Evolutionary conservation across 2,113 vertebrate genomes (phyloP).

Genomic region (Cyprinodon variegatus): DNA sequence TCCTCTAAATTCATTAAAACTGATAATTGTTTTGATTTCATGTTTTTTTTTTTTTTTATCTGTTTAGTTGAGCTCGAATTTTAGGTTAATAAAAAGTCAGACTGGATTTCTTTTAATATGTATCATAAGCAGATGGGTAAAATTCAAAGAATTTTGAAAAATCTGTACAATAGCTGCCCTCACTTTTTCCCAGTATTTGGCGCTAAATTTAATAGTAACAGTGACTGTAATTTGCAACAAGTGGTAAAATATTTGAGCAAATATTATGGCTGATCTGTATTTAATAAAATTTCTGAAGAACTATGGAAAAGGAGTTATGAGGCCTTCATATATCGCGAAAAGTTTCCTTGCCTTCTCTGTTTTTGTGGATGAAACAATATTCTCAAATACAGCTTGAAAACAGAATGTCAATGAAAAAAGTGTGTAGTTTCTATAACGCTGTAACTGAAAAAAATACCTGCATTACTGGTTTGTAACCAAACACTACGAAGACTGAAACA

Average conservation of each 20-base stretch:
- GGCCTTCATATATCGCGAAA: neutral
- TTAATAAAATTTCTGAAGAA: no score
- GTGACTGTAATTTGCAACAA: conserved; percentile 16
- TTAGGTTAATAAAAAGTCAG: neutral
- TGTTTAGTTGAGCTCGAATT: neutral
- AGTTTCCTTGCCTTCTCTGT: neutral
- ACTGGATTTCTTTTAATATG: neutral
- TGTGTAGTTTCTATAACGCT: conserved; percentile 2
- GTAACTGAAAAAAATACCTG: neutral
- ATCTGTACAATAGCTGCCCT: neutral
- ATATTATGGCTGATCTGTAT: neutral
- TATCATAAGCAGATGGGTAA: neutral
- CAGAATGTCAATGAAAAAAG: neutral
- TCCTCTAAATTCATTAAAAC: neutral
- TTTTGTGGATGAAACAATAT: neutral
- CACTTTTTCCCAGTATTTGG: neutral
- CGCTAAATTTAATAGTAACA: conserved; percentile 39
- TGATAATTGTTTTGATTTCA: neutral
- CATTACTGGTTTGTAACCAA: conserved; percentile 1
- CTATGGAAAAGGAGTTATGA: neutral
- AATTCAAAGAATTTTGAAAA: conserved; percentile 12
- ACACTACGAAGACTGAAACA: neutral
- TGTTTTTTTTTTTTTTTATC: neutral
- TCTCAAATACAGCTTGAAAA: neutral
- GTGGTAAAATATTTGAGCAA: neutral